These are phyloP conservation scores for Brachionus sp. DNA, from an alignment of 1,140 invertebrate species.

Conservation along the genomic window DNA sequence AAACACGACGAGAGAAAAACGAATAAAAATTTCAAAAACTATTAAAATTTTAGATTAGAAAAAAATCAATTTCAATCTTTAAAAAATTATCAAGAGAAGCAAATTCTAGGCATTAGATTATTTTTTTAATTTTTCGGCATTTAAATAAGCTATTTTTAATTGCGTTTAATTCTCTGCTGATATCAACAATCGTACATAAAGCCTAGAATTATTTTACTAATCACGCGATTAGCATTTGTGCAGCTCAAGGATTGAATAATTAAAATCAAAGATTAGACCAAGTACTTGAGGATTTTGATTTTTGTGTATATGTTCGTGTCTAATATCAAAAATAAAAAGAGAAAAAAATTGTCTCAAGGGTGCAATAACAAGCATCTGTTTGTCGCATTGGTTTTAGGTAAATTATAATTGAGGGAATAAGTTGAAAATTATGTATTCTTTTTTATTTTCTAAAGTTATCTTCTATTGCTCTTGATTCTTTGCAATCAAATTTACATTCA, in stretches of 20 bases:
- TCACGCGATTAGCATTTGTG: neutral
- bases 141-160: neutral
- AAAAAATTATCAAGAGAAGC: neutral
- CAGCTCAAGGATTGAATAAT: neutral
- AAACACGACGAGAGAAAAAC: no score
- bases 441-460: neutral
- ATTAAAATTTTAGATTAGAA: no score
- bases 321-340: neutral
- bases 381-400: neutral
- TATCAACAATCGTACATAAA: neutral
- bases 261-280: neutral
- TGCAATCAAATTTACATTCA: neutral
- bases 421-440: neutral
- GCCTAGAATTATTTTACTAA: neutral
- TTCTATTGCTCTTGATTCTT: conserved; percentile 1
- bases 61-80: neutral
- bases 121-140: neutral
- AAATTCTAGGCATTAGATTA: neutral
- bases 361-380: neutral
- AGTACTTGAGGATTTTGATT: neutral
- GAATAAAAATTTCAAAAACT: no score
- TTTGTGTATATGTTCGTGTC: neutral
- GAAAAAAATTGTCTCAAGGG: neutral
- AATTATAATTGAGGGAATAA: neutral
- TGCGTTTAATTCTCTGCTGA: neutral